Evolutionary conservation across 2,113 vertebrate species (phyloP), one percentile per base, ranked within the genome.

Genomic region (Dromaius novaehollandiae): DNA sequence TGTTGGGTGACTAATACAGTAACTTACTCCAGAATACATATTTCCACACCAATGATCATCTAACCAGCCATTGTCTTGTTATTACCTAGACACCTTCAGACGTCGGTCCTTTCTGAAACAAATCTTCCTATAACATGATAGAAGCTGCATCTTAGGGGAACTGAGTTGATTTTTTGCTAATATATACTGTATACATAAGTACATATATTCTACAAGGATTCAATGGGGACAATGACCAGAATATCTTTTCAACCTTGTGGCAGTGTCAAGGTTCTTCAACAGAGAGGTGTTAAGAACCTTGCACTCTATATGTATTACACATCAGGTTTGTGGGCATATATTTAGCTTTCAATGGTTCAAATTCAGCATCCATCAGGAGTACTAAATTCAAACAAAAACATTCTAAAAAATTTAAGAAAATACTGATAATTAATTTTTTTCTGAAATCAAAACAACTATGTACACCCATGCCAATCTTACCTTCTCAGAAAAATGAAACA

Each of bases 341-440:
- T 30, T 80, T 34, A 42, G 38, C 21, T 65, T 69, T 32, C 9
- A 24, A 21, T 75, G 66, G 88, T 78, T 89, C 65, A 26, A 83
- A 24, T 70, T 90, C 55, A 95, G 94, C 58, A 65, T 22, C 58
- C 32, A 24, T 32, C 61, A 76, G 34, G 24, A 86, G 26, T 19
- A 91, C 74, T 42, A 92, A 93, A 87, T 80, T 81, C 46, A 92
- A 83, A n/a, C 58, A 61, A 44, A 51, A 88, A 42, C 32, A 30
- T 30, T 55, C 60, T 61, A 76, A 75, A 88, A 9, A 70, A 36
- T 42, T 44, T 55, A 92, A 90, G 83, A 90, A 92, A 97, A 96
- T 93, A 97, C 96, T 97, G 96, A 95, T 91, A 95, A 86, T 30
- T 61, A 66, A 36, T 32, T 63, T 77, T 44, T 14, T 88, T 42